These are phyloP conservation scores for Bettongia penicillata DNA, from an alignment of 2,113 vertebrate genomes.

Conservation along the genomic window DNA sequence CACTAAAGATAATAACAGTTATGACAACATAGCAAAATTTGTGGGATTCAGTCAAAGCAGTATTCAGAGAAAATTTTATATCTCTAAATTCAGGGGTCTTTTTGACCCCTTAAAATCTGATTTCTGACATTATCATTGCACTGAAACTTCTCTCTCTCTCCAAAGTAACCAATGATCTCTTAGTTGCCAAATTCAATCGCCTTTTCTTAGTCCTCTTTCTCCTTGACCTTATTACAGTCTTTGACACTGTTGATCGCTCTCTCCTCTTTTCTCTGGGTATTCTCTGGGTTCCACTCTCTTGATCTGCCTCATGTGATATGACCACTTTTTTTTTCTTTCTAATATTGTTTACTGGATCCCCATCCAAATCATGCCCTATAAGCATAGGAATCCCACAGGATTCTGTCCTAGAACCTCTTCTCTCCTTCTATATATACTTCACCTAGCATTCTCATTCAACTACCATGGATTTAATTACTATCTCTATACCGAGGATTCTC, in stretches of 20 bases:
- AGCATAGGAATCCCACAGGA: not conserved
- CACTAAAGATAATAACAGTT: not conserved
- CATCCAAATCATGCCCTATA: not conserved
- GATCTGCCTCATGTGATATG: not conserved
- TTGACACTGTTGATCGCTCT: not conserved
- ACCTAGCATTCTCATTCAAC: not conserved
- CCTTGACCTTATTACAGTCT: not conserved
- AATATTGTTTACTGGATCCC: not conserved
- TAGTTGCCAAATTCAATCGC: not conserved
- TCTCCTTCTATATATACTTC: not conserved
- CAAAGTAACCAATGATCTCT: not conserved
- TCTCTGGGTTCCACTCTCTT: not conserved
- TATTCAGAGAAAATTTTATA: not conserved
- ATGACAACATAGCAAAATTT: not conserved
- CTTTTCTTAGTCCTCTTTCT: not conserved
- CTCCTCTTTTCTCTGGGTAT: not conserved
- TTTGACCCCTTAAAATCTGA: not conserved
- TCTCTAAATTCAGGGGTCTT: not conserved
- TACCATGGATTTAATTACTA: not conserved
- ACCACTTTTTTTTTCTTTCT: too few relatives aligned
- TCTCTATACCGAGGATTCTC: not conserved
- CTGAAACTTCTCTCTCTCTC: not conserved
- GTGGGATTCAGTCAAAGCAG: not conserved
- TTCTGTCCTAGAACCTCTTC: not conserved
- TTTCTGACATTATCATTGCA: not conserved